Conservation (phyloP, 1,140 invertebrate species). For the Halesus radiatus region DNA sequence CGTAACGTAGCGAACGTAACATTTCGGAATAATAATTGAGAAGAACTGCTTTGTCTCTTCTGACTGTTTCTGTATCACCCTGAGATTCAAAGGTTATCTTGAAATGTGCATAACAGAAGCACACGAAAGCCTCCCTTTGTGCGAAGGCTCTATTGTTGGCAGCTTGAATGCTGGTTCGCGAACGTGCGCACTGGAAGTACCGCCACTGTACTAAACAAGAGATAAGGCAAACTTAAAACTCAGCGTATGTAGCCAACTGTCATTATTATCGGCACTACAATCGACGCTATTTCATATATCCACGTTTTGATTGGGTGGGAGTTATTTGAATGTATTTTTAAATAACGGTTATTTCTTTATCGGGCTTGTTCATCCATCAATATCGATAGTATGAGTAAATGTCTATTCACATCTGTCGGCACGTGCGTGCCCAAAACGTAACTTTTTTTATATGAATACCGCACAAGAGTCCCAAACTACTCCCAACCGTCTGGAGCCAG, state of each 20-base stretch:
- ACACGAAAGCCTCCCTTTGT: constrained; percentile 25
- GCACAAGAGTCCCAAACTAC: too few species aligned
- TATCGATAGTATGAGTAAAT: too few species aligned
- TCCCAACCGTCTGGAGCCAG: too few species aligned
- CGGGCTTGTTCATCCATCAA: too few species aligned
- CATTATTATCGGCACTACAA: too few species aligned
- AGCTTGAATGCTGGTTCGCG: neutral
- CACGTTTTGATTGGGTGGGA: too few species aligned
- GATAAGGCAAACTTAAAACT: constrained; percentile 2
- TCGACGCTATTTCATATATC: too few species aligned
- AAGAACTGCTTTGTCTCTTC: constrained; percentile 1
- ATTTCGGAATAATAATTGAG: constrained; percentile 13
- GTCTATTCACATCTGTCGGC: too few species aligned
- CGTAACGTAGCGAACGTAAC: neutral
- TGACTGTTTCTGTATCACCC: constrained; percentile 7
- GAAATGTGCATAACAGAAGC: constrained; percentile 33
- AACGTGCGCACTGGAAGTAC: constrained; percentile 5
- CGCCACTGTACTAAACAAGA: constrained; percentile 2
- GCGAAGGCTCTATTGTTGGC: constrained; percentile 21
- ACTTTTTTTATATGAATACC: too few species aligned
- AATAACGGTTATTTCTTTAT: too few species aligned
- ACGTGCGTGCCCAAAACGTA: too few species aligned
- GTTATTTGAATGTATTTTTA: too few species aligned
- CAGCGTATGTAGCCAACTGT: neutral
- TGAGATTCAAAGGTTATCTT: constrained; percentile 28